A percentile compares a stretch with the other conserved stretches of the same genome.
phyloP scores from a whole-genome alignment of 37 sponge, comb jelly and placozoan genomes.

The Cladorhizidae sp. region DNA sequence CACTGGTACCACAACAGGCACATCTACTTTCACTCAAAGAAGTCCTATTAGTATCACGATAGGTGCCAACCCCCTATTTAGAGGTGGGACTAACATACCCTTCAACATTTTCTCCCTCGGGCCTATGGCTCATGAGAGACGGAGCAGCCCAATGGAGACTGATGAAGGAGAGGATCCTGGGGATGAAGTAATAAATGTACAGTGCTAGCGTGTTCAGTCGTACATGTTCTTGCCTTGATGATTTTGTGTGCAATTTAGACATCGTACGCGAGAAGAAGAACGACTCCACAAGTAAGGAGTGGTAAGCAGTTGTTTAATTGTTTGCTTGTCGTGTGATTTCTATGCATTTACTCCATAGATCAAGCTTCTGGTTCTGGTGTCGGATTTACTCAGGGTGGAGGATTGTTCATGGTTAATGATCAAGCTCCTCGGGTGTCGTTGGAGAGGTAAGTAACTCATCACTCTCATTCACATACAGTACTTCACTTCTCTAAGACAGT shows the following conservation, averaged over 20 bases:
- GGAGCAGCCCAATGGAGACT: conserved; percentile 5
- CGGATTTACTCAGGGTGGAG: no score
- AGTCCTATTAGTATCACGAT: conserved; percentile 7
- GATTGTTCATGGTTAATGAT: no score
- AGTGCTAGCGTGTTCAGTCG: no score
- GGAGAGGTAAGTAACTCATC: no score
- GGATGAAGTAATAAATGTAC: conserved; percentile 12
- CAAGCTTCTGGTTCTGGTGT: no score
- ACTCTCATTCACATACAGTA: no score
- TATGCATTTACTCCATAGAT: no score
- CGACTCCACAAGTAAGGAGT: conserved; percentile 1
- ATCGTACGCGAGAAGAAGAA: neutral
- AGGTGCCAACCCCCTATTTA: neutral
- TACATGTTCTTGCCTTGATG: neutral
- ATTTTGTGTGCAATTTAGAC: neutral
- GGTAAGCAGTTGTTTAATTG: neutral
- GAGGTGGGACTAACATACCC: neutral
- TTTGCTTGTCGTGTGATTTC: no score
- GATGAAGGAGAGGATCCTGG: conserved; percentile 12
- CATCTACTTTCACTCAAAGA: neutral
- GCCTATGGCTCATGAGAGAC: neutral
- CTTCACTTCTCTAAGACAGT: no score
- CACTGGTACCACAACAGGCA: neutral
- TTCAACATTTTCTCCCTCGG: neutral
- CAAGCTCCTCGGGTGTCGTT: no score